Base-by-base conservation (phyloP, 2,888 invertebrate genomes). In the Odontomyia ornata region DNA sequence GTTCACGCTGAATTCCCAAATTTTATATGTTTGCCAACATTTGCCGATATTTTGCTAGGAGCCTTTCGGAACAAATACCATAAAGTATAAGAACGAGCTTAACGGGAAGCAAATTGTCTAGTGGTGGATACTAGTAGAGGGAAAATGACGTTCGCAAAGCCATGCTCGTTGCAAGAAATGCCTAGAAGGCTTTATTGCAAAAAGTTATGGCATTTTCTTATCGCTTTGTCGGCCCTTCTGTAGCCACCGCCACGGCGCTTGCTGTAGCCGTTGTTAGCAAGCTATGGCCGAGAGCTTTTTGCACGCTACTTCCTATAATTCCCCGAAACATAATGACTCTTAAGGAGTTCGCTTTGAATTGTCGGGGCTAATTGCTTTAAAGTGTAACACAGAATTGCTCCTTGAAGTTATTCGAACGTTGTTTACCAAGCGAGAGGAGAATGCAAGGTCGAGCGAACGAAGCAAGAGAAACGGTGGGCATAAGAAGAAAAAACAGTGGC, bases 141-240 rank as follows among this genome's bases (percentile, higher is more conserved):
- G 21, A n/a, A n/a, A n/a, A n/a, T n/a, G n/a, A n/a, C n/a, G n/a
- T n/a, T n/a, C n/a, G 28, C 36, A 7, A 36, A 28, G 28, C 30
- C 30, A 36, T 65, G 15, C 52, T 52, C 52, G 52, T 52, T 25
- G 25, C 52, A 60, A 25, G 47, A 46, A 69, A 69, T 69, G 47
- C 23, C 69, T 46, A 30, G 25, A 69, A 47, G 69, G 69, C 47
- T 69, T 69, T 69, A 69, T 69, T 13, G 69, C 46, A 46, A 46
- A 69, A 69, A 69, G 69, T 69, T 69, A 69, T 69, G 47, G 69
- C 46, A 46, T 69, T 69, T 69, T 46, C 47, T 46, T 69, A 47
- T 69, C 69, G 47, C 43, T 15, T 21, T 0, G 46, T 25, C 30
- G 15, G 69, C 5, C 69, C 25, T 25, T 25, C 5, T 60, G 21